These are phyloP conservation scores for Nudaria mundana DNA, from an alignment of 2,888 invertebrate species.

Conservation along the genomic window DNA sequence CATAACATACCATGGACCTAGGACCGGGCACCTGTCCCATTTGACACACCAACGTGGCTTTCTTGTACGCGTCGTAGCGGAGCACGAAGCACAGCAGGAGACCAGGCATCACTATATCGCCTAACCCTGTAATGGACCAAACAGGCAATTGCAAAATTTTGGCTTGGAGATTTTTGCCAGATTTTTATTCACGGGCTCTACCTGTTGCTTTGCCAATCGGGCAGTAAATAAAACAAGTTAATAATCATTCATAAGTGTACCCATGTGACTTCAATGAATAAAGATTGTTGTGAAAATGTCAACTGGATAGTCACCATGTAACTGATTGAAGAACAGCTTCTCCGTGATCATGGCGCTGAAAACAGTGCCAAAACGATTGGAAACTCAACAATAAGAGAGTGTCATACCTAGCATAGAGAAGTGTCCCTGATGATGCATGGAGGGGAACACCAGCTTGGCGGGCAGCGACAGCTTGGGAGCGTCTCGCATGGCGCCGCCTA, in stretches of 20 bases:
- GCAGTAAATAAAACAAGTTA: too few species aligned
- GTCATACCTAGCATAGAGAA: slow-evolving; percentile 94
- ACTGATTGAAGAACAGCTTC: too few species aligned
- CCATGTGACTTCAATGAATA: too few species aligned
- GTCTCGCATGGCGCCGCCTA: slow-evolving; percentile 94
- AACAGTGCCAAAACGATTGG: too few species aligned
- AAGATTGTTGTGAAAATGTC: too few species aligned
- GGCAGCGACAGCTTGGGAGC: slow-evolving; percentile 97
- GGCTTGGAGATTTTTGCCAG: too few species aligned
- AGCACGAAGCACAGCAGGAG: slow-evolving; percentile 96
- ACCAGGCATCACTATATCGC: slow-evolving; percentile 97
- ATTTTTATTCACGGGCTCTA: too few species aligned
- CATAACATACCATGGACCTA: slow-evolving; percentile 63
- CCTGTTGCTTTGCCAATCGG: too few species aligned
- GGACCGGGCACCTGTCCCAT: slow-evolving; percentile 83
- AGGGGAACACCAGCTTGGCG: slow-evolving; percentile 98
- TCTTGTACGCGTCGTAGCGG: slow-evolving; percentile 98
- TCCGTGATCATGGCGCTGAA: too few species aligned
- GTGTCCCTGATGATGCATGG: slow-evolving; percentile 97
- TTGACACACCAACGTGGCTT: slow-evolving; percentile 88
- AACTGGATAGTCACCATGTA: too few species aligned
- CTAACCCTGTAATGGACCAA: slow-evolving; percentile 77
- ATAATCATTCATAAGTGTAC: too few species aligned
- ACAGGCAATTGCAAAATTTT: background rate
- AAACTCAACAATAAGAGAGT: too few species aligned